phyloP scores from a whole-genome alignment of 2,888 invertebrate species.

The Galerucella pusilla region DNA sequence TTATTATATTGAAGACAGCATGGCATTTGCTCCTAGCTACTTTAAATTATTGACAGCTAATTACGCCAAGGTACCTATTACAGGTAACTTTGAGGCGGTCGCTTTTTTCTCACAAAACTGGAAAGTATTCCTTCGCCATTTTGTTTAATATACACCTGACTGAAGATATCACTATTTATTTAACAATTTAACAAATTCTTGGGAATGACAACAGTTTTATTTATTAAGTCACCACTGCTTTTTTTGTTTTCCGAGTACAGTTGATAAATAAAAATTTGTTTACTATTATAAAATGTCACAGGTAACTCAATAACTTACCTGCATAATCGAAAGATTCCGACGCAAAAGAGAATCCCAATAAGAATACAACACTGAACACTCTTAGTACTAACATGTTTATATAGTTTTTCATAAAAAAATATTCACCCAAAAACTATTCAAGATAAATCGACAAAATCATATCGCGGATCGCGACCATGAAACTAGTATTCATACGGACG shows the following conservation, averaged over 20 bases:
- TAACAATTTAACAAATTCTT: not conserved
- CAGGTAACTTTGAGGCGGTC: slow-evolving; percentile 18
- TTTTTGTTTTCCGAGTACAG: slow-evolving; percentile 5
- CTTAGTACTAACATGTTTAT: slow-evolving; percentile 50
- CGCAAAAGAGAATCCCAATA: slow-evolving; percentile 48
- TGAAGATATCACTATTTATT: slow-evolving; percentile 16
- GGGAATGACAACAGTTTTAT: not conserved
- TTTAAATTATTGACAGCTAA: not conserved
- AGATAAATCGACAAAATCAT: slow-evolving; percentile 45
- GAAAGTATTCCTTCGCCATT: slow-evolving; percentile 46
- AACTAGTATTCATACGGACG: slow-evolving; percentile 50
- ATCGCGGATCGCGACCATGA: slow-evolving; percentile 44
- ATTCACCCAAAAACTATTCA: slow-evolving; percentile 48
- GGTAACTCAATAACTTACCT: slow-evolving; percentile 50
- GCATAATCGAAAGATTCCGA: slow-evolving; percentile 48
- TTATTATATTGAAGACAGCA: not conserved
- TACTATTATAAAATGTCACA: slow-evolving; percentile 40
- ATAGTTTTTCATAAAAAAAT: slow-evolving; percentile 44
- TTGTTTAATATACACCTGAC: slow-evolving; percentile 47
- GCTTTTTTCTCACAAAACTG: slow-evolving; percentile 27
- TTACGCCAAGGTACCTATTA: not conserved
- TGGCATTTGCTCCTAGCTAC: not conserved
- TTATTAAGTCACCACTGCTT: slow-evolving; percentile 1
- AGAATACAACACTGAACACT: slow-evolving; percentile 49
- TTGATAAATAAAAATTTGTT: slow-evolving; percentile 33